Conservation (phyloP, 2,888 invertebrate species). For the Crematogaster levior region DNA sequence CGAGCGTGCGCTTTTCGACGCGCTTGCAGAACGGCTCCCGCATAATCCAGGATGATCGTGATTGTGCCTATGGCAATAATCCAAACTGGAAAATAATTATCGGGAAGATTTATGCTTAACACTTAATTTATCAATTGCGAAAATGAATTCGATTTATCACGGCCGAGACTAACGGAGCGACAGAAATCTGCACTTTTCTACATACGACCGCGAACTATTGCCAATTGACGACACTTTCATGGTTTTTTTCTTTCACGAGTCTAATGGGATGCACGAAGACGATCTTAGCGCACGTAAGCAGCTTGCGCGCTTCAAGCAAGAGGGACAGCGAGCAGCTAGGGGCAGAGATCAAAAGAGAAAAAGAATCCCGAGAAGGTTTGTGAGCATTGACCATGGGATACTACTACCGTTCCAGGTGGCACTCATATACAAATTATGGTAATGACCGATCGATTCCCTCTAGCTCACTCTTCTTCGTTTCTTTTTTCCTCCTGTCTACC, state of each 20-base stretch:
- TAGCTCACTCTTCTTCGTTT: slow-evolving; percentile 49
- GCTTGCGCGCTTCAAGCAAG: slow-evolving; percentile 58
- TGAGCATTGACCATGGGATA: slow-evolving; percentile 76
- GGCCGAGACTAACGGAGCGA: background rate
- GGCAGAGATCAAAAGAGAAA: slow-evolving; percentile 49
- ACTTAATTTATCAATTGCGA: slow-evolving; percentile 24
- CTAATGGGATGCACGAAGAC: slow-evolving; percentile 43
- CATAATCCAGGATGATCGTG: background rate
- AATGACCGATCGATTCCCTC: slow-evolving; percentile 78
- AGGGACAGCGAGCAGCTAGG: slow-evolving; percentile 54
- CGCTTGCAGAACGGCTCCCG: slow-evolving; percentile 14
- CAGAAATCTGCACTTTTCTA: background rate
- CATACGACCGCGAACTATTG: background rate
- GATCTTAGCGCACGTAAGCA: slow-evolving; percentile 37
- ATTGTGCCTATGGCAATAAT: background rate
- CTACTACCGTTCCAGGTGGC: slow-evolving; percentile 79
- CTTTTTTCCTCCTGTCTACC: slow-evolving; percentile 1
- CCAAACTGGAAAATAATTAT: background rate
- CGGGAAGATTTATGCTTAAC: slow-evolving; percentile 10
- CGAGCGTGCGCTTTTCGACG: slow-evolving; percentile 33
- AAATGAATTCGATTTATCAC: background rate
- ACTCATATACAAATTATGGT: slow-evolving; percentile 83
- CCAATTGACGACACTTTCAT: background rate
- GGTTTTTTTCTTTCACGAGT: slow-evolving; percentile 18
- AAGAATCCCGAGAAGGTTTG: slow-evolving; percentile 55